These are phyloP conservation scores for Lucinisca nassula DNA, from an alignment of 2,888 invertebrate genomes.

Conservation along the genomic window DNA sequence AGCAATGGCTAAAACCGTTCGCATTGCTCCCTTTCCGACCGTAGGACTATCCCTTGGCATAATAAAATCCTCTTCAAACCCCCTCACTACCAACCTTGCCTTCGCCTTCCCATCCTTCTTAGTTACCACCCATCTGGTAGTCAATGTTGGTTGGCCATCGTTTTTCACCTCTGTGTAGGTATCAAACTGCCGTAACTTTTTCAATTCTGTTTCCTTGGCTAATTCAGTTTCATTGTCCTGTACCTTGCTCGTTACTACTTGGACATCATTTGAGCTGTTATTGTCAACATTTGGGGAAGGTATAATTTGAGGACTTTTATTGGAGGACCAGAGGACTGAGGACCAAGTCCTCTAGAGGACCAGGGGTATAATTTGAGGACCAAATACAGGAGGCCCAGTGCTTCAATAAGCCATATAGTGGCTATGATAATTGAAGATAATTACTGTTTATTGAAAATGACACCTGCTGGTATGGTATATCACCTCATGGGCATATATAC, in stretches of 20 bases:
- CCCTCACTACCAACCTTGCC: slow-evolving; percentile 58
- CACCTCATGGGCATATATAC: no score
- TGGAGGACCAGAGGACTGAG: no score
- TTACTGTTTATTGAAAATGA: no score
- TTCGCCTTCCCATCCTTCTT: slow-evolving; percentile 41
- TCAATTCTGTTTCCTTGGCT: slow-evolving; percentile 33
- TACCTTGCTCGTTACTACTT: neutral
- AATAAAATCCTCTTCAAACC: slow-evolving; percentile 44
- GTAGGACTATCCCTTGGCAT: slow-evolving; percentile 41
- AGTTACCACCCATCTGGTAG: slow-evolving; percentile 55
- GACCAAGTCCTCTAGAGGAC: no score
- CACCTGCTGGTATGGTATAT: no score
- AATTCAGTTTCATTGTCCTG: neutral
- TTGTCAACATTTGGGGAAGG: neutral
- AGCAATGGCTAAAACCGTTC: slow-evolving; percentile 53
- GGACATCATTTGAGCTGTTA: neutral
- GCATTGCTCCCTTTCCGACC: slow-evolving; percentile 46
- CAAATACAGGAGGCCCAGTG: no score
- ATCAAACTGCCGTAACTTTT: slow-evolving; percentile 19
- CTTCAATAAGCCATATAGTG: no score
- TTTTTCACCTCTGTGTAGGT: slow-evolving; percentile 38
- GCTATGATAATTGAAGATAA: no score
- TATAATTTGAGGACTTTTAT: no score
- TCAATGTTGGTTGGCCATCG: slow-evolving; percentile 36
- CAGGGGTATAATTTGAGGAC: no score